Conservation (phyloP, 2,113 vertebrate genomes). For the Manacus vitellinus region DNA sequence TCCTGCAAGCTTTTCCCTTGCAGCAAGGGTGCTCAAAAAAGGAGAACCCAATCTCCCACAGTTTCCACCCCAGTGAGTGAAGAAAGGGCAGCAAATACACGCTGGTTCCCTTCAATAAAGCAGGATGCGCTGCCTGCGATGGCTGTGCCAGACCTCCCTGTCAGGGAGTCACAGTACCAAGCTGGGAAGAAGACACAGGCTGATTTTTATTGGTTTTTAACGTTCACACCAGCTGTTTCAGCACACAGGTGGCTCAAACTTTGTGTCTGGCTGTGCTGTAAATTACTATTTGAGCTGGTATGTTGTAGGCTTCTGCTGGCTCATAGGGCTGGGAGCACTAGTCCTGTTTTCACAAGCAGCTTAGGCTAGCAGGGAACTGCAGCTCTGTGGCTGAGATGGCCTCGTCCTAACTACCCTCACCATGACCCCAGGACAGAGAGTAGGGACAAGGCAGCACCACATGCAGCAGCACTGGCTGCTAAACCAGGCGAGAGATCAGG, state of each 20-base stretch:
- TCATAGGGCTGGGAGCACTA: background rate
- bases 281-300: background rate
- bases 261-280: background rate
- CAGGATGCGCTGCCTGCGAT: background rate
- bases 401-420: background rate
- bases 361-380: background rate
- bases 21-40: background rate
- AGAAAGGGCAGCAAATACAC: background rate
- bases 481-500: accelerated
- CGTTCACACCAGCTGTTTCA: background rate
- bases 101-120: background rate
- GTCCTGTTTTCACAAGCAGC: background rate
- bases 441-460: background rate
- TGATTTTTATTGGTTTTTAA: background rate
- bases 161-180: background rate
- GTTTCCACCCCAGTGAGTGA: background rate
- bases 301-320: background rate
- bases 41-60: accelerated
- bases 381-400: background rate
- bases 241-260: background rate
- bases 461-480: background rate
- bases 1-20: background rate
- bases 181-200: background rate
- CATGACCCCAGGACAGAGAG: background rate
- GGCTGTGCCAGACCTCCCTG: background rate